phyloP scores from a whole-genome alignment of 2,888 invertebrate species.

The Seira sanloemensis region DNA sequence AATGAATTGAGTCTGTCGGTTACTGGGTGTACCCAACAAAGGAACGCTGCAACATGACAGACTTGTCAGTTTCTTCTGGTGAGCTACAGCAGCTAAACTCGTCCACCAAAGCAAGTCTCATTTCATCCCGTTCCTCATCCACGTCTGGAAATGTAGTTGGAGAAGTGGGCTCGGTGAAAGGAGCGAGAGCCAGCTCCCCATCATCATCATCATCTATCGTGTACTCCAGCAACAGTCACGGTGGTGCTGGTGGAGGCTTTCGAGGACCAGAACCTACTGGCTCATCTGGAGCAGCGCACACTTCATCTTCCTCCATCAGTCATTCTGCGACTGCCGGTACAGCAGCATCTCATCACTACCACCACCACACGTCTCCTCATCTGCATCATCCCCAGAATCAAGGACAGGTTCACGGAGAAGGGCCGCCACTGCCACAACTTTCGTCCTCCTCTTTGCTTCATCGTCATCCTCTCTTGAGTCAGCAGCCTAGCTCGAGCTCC shows the following conservation, averaged over 20 bases:
- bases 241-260: constrained; percentile 21
- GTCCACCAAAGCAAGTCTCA: constrained; percentile 37
- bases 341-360: background rate
- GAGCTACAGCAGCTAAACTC: constrained; percentile 11
- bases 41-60: constrained; percentile 44
- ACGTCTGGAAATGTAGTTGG: constrained; percentile 20
- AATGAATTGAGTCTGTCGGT: background rate
- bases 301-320: constrained; percentile 39
- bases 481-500: constrained; percentile 12
- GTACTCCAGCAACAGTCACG: constrained; percentile 32
- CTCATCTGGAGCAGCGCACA: constrained; percentile 37
- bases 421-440: constrained; percentile 1
- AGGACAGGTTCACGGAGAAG: constrained; percentile 42
- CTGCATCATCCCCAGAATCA: constrained; percentile 30
- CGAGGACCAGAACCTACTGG: constrained; percentile 6
- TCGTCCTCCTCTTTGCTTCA: background rate
- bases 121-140: constrained; percentile 36
- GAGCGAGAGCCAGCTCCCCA: constrained; percentile 37
- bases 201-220: constrained; percentile 26
- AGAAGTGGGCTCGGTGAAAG: constrained; percentile 11
- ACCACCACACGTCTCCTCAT: background rate
- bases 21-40: background rate
- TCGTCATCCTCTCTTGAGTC: constrained; percentile 2
- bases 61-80: constrained; percentile 39
- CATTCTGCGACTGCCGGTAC: constrained; percentile 21